Evolutionary conservation across 2,113 vertebrate species (phyloP).

Genomic region (Pandion haliaetus): DNA sequence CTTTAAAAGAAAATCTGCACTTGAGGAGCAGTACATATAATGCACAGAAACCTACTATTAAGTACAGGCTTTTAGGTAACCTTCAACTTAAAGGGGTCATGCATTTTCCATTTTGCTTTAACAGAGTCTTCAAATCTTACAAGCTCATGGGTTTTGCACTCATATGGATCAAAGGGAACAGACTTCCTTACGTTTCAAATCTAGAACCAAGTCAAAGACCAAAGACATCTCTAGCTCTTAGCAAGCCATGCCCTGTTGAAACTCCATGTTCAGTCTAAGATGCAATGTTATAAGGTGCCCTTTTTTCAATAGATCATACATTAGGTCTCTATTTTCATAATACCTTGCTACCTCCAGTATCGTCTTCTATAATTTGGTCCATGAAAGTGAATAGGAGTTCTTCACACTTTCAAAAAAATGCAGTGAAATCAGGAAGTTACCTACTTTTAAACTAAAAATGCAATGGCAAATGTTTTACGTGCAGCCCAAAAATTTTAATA

Average conservation of each 20-base stretch:
- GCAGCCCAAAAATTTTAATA: background rate
- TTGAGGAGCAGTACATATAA: background rate
- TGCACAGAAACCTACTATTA: background rate
- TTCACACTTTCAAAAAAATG: background rate
- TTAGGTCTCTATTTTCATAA: background rate
- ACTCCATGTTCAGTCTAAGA: background rate
- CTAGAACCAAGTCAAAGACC: background rate
- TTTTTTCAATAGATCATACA: background rate
- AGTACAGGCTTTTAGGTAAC: background rate
- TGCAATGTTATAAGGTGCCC: background rate
- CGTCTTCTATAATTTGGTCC: background rate
- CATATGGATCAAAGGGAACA: background rate
- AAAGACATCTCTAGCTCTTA: background rate
- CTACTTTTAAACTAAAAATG: background rate
- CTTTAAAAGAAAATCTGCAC: background rate
- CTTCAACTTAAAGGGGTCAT: background rate
- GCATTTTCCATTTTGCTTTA: background rate
- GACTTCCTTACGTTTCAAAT: background rate
- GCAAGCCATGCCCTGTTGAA: background rate
- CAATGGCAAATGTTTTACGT: background rate
- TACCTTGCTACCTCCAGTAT: background rate
- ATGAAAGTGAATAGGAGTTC: background rate
- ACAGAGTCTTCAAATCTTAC: background rate
- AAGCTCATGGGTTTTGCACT: background rate
- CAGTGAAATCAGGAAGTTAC: background rate